Conservation (phyloP, 2,888 invertebrate species). For the Drosophila aldrichi region DNA sequence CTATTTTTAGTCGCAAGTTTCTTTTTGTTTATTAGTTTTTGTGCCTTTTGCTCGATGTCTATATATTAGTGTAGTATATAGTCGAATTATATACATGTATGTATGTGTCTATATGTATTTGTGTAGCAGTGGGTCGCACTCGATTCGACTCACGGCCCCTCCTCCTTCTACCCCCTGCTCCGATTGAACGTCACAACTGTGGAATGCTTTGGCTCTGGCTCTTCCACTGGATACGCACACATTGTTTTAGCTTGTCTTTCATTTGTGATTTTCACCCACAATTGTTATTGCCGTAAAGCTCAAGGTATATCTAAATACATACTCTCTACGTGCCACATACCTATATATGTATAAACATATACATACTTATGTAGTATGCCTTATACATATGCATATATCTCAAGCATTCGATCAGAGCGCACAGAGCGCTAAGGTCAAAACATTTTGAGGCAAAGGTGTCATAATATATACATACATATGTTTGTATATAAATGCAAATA, state of each 20-base stretch:
- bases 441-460: constrained; percentile 48
- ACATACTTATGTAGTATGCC: not conserved
- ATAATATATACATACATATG: constrained; percentile 35
- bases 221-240: constrained; percentile 52
- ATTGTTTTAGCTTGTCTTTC: constrained; percentile 71
- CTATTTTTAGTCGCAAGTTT: constrained; percentile 81
- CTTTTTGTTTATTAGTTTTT: constrained; percentile 79
- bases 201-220: constrained; percentile 61
- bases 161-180: constrained; percentile 27
- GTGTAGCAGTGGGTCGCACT: constrained; percentile 66
- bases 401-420: constrained; percentile 28
- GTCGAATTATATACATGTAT: constrained; percentile 9
- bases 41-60: constrained; percentile 42
- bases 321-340: constrained; percentile 3
- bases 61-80: constrained; percentile 30
- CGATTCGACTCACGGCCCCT: constrained; percentile 37
- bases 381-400: constrained; percentile 4
- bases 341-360: constrained; percentile 6
- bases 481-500: no score
- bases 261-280: constrained; percentile 57
- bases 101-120: constrained; percentile 12
- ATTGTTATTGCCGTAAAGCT: constrained; percentile 53
- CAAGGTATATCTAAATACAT: constrained; percentile 42
- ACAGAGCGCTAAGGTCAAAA: constrained; percentile 46
- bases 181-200: constrained; percentile 77